Base-by-base conservation (phyloP, 2,888 invertebrate species). In the Alsophila aescularia region DNA sequence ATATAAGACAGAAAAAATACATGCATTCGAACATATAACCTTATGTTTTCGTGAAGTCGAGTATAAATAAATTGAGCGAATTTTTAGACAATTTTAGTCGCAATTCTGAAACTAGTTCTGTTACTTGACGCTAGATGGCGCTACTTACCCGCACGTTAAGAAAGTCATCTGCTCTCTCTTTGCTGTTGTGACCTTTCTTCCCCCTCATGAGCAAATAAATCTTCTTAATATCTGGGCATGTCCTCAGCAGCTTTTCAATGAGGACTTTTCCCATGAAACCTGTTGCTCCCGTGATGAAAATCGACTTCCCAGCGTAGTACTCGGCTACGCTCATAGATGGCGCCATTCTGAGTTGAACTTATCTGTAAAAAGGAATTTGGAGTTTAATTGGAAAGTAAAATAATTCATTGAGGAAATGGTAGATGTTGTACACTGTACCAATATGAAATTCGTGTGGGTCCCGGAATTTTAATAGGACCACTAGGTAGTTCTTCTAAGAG, bases 261-360 rank as follows among this genome's bases (percentile, higher is more conserved):
- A 97, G 82, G 2, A 96, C 95, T 83, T 97, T 97, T 5, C 97
- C 97, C 90, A 97, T 93, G 70, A 97, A 97, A 1, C 97, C 97
- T 0, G 96, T 96, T 0, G 94, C 95, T 0, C 97, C 98, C 0
- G 97, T 97, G 43, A 98, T 92, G 68, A 98, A 93, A 2, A 97
- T 85, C 1, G 92, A 86, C 67, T 94, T 93, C 1, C 85, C 87
- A 0, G 87, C 83, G 77, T 93, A 94, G 93, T 93, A 94, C 71
- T 93, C 89, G 0, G 91, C 76, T 50, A 93, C 89, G 65, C 79
- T 79, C 14, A 83, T 62, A 77, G 84, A 74, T 67, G 83, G 81
- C 83, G 84, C 70, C 87, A 87, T 87, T 52, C 50, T 74, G 18
- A 16, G 13, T 52, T 36, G 40, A 48, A 57, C 34, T 45, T 55